Evolutionary conservation across 2,113 vertebrate genomes (phyloP), one percentile per base, ranked within the genome.

Genomic region (Myxocyprinus asiaticus): DNA sequence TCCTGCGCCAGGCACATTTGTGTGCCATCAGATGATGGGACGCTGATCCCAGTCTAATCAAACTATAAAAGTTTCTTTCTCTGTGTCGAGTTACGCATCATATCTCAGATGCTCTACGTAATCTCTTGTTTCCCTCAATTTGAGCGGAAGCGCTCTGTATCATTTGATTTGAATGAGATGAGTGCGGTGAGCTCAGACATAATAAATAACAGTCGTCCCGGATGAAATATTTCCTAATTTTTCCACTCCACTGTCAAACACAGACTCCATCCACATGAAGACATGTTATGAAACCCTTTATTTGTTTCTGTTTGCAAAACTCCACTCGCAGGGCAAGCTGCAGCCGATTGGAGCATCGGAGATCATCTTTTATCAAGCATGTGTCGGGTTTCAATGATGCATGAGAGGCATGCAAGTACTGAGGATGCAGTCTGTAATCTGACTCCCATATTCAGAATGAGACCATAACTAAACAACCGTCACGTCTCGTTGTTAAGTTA

Each of bases 361-460:
- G 43, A 9, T 61, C 44, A 11, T 15, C 8, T 78, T 42, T 55
- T 75, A 85, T 87, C 75, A 51, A 51, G 81, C 77, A 72, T 77
- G 66, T 64, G 66, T 64, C 15, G 14, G 71, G 58, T 67, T 55
- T 81, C 81, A 85, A 88, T 82, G 69, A 83, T 76, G 15, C 78
- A 69, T 84, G 80, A 70, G 43, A 83, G 9, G 50, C 50, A 47
- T 85, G 85, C 50, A 47, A 45, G 77, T 64, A 53, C 58, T 76
- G 81, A 68, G 61, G 75, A 74, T 65, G 50, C 4, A 47, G 14
- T 9, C 59, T 22, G 68, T 50, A 73, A 56, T 61, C 71, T 63
- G 71, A 33, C 45, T 62, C 56, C 58, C 58, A 50, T 33, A 9
- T 74, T 63, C 17, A n/a, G 43, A 63, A 50, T 42, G 56, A 22